Conservation (phyloP, 2,797 vertebrate genomes). For the Mus caroli region DNA sequence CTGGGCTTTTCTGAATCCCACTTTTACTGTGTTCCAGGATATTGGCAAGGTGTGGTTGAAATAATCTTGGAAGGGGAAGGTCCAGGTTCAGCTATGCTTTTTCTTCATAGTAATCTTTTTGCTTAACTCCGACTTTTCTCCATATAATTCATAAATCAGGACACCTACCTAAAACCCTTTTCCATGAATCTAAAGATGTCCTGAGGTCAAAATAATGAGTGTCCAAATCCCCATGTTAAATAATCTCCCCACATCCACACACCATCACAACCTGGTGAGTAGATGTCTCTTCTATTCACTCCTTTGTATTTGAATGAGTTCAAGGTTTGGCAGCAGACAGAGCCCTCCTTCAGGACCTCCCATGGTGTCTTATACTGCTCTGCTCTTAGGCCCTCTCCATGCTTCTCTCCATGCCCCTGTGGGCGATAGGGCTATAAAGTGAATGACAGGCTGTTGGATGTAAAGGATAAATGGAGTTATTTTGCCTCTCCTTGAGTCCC, state of each 20-base stretch:
- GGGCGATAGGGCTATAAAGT: background rate
- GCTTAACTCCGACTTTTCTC: background rate
- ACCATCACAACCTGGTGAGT: background rate
- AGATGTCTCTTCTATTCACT: background rate
- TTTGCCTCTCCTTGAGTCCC: background rate
- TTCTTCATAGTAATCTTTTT: background rate
- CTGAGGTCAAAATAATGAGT: background rate
- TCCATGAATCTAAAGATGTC: background rate
- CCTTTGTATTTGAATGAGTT: background rate
- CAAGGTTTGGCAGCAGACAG: background rate
- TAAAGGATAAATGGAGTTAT: background rate
- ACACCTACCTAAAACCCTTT: background rate
- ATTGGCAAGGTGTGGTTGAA: background rate
- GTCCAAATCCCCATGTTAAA: background rate
- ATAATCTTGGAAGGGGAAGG: background rate
- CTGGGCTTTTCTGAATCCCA: background rate
- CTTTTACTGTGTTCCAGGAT: background rate
- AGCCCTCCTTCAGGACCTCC: background rate
- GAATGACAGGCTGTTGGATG: background rate
- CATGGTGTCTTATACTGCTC: background rate
- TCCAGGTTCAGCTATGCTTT: background rate
- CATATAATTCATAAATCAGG: background rate
- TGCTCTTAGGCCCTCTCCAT: background rate
- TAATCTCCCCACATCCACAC: background rate
- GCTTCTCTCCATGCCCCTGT: background rate